These are phyloP conservation scores for Sinonovacula constricta DNA, from an alignment of 1,140 invertebrate genomes.

Conservation along the genomic window DNA sequence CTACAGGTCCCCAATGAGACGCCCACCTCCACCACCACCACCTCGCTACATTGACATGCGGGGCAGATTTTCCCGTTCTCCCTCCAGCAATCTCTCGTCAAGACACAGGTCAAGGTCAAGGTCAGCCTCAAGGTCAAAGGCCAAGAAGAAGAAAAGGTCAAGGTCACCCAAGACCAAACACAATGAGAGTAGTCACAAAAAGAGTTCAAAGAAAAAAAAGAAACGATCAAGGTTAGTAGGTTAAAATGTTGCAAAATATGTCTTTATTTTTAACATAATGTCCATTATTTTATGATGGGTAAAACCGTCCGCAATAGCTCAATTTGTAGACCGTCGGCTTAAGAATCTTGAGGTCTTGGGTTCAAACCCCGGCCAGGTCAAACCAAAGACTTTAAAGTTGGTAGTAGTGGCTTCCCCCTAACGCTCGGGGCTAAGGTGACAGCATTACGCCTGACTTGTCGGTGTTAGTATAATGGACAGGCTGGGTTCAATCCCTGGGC, in stretches of 20 bases:
- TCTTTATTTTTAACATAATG: not conserved
- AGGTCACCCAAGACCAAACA: conserved; percentile 45
- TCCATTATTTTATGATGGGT: too few relatives aligned
- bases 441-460: too few relatives aligned
- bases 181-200: conserved; percentile 34
- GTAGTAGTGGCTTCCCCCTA: not conserved
- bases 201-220: conserved; percentile 48
- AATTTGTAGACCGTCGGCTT: not conserved
- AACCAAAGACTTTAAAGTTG: not conserved
- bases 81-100: conserved; percentile 34
- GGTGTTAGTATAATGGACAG: too few relatives aligned
- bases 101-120: conserved; percentile 43
- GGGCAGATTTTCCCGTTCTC: conserved; percentile 23
- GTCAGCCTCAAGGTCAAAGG: conserved; percentile 52
- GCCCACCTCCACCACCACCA: conserved; percentile 29
- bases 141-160: conserved; percentile 54
- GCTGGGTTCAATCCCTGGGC: too few relatives aligned
- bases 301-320: not conserved
- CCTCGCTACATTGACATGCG: too few relatives aligned
- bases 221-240: conserved; percentile 45
- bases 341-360: not conserved
- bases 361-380: not conserved
- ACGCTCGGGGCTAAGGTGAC: too few relatives aligned
- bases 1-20: conserved; percentile 53
- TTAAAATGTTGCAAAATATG: not conserved